Evolutionary conservation across 2,797 vertebrate genomes (phyloP).

Genomic region (Syndactyla subalaris): DNA sequence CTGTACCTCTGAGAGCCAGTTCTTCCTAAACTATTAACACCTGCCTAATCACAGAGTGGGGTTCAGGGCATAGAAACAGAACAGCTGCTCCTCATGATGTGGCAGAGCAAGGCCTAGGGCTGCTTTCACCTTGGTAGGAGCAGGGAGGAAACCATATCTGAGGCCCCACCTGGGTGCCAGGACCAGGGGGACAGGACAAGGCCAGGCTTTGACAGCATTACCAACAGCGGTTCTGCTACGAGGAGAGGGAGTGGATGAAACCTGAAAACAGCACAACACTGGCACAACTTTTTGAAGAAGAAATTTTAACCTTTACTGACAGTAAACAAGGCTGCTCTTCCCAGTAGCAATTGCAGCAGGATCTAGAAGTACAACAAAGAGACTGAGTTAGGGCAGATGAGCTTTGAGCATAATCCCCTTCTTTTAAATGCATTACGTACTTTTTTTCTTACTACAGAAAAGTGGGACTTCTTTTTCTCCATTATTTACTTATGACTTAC

Average conservation of each 20-base stretch:
- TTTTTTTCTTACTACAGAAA: not conserved
- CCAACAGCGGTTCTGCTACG: rapidly evolving
- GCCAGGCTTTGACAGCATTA: not conserved
- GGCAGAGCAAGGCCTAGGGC: not conserved
- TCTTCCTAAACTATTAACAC: not conserved
- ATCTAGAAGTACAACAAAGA: not conserved
- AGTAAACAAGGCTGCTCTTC: not conserved
- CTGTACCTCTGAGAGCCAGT: not conserved
- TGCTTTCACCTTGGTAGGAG: rapidly evolving
- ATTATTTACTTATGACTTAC: not conserved
- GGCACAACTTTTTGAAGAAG: not conserved
- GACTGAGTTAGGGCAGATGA: not conserved
- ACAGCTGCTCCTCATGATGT: no score
- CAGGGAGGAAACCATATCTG: not conserved
- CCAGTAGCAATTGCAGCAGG: not conserved
- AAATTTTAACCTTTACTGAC: slow-evolving; percentile 21
- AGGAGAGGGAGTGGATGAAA: not conserved
- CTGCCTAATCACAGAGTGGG: not conserved
- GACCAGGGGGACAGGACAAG: no score
- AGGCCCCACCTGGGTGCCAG: not conserved
- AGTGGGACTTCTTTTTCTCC: not conserved
- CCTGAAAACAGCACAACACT: not conserved
- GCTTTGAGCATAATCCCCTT: not conserved
- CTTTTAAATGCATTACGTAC: not conserved
- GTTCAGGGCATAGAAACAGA: not conserved